Conservation (phyloP, 2,888 invertebrate genomes). For the Caenorhabditis panamensis region DNA sequence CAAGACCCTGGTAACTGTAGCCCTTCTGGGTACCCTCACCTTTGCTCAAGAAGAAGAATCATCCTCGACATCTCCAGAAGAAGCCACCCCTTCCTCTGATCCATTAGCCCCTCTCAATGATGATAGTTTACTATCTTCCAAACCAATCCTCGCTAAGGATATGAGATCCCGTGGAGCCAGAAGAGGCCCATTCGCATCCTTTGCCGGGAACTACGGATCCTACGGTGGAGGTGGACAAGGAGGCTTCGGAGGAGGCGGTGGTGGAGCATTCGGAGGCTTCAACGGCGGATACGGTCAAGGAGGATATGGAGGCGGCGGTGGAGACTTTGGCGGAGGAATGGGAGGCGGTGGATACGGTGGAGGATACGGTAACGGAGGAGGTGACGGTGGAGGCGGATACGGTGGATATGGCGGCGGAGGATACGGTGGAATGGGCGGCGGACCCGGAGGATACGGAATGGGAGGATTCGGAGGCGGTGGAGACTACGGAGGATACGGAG, state of each 20-base stretch:
- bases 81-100: constrained; percentile 7
- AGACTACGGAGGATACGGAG: constrained; percentile 33
- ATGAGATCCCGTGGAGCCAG: constrained; percentile 47
- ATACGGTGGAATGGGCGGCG: constrained; percentile 63
- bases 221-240: constrained; percentile 54
- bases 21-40: constrained; percentile 38
- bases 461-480: constrained; percentile 59
- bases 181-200: constrained; percentile 42
- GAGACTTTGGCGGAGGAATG: constrained; percentile 24
- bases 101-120: constrained; percentile 43
- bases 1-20: constrained; percentile 43
- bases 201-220: constrained; percentile 48
- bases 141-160: constrained; percentile 51
- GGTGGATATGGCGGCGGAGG: constrained; percentile 59
- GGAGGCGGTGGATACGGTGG: constrained; percentile 31
- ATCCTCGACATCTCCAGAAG: constrained; percentile 23
- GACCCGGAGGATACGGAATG: constrained; percentile 61
- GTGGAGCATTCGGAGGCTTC: constrained; percentile 57
- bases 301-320: constrained; percentile 48
- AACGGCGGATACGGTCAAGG: constrained; percentile 61
- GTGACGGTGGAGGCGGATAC: constrained; percentile 39
- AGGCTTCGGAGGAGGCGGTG: constrained; percentile 29
- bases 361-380: constrained; percentile 30
- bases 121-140: constrained; percentile 13
- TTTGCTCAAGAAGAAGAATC: constrained; percentile 50